Evolutionary conservation across 2,888 invertebrate genomes (phyloP).

Genomic region (Siphlonurus alternatus): DNA sequence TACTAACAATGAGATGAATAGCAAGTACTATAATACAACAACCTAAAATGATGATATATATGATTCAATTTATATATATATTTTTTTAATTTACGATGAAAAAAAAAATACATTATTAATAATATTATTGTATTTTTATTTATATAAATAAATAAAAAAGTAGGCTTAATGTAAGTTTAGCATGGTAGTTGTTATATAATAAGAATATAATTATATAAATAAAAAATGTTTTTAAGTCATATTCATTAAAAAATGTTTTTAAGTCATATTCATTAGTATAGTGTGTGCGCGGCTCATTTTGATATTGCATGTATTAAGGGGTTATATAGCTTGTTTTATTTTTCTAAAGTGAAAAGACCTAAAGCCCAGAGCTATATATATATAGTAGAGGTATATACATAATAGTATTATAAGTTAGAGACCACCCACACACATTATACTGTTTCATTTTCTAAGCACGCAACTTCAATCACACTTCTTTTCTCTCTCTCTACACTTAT

Average conservation of each 20-base stretch:
- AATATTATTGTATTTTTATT: background rate
- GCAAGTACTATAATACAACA: background rate
- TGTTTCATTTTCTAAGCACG: slow-evolving; percentile 17
- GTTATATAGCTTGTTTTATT: no score
- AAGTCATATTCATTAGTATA: background rate
- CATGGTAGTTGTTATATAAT: background rate
- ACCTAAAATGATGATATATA: background rate
- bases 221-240: background rate
- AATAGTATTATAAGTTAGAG: background rate
- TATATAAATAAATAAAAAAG: background rate
- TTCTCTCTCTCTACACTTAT: slow-evolving; percentile 14
- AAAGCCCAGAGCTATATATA: no score
- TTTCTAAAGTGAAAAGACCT: no score
- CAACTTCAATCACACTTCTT: slow-evolving; percentile 14
- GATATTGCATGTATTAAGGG: no score
- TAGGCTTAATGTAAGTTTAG: background rate
- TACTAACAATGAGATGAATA: no score
- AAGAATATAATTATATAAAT: no score
- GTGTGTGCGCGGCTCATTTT: no score
- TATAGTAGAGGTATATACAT: no score
- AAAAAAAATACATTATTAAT: background rate
- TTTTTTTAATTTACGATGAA: background rate
- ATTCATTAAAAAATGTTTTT: no score
- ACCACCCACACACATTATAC: background rate
- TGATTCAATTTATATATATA: background rate